Evolutionary conservation across 2,113 vertebrate species (phyloP), one percentile per base, ranked within the genome.

Genomic region (Bos indicus): DNA sequence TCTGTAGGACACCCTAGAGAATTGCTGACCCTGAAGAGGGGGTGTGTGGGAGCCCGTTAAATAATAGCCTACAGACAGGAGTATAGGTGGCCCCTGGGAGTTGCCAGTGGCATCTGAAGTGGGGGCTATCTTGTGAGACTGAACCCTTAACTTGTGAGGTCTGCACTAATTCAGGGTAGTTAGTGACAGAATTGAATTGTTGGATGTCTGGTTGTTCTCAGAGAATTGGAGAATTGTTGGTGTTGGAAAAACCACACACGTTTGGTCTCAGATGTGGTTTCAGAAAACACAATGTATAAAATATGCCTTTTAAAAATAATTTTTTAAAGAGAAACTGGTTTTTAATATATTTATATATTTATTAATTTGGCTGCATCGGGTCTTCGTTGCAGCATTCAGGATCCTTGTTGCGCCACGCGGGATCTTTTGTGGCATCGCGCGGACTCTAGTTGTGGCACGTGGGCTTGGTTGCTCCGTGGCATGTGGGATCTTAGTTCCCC

Each of bases 381-480:
- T 26, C 71, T 77, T 26, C 4, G 23, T 14, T 43, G 21, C 71
- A 4, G 40, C 40, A 26, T 26, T 40, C 21, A 23, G n/a, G 5
- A 40, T 74, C 67, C 36, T 13, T 74, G 30, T n/a, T 8, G 10
- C 2, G 0, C 36, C 67, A 13, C 1, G 6, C 3, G 15, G 23
- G 40, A 15, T 77, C 40, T 43, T 77, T 2, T 1, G 1, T 43
- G 15, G 40, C 23, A 43, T 26, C 6, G 2, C 23, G 0, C 0
- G 2, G 23, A 15, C 23, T 26, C 6, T 43, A 26, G 71, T 26
- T 26, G 71, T 26, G 23, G 40, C 12, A 4, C 21, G 0, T 26
- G 71, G 40, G 40, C 6, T 43, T 77, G 7, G 36, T 77, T 77
- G 40, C 23, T 43, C 36, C 2, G 6, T 13, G 71, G 40, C 71